Evolutionary conservation across 2,888 invertebrate genomes (phyloP), one percentile per base, ranked within the genome.

Genomic region (Agrochola litura): DNA sequence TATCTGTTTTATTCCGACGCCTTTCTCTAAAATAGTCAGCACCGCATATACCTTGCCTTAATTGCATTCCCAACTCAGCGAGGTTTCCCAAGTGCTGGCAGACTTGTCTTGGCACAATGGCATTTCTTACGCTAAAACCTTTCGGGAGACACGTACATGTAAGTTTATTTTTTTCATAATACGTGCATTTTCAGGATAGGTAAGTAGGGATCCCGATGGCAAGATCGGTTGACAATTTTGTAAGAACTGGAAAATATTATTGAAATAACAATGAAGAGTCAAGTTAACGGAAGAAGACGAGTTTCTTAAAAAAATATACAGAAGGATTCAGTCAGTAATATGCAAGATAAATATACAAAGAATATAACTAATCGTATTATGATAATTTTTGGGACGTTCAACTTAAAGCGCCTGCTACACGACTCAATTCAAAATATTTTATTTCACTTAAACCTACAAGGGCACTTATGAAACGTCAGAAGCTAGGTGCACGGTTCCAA

Each of bases 1-100:
- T 52, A 58, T 60, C 46, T 41, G 6, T 58, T 75, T 72, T 54
- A 84, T 49, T 43, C 54, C 19, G 8, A 60, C 19, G 43, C n/a
- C 30, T 43, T 12, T 4, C 14, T 22, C 37, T 75, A 56, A 60
- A 75, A 41, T 61, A 66, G 37, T 65, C 14, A 12, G 6, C 52
- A 30, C 19, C 54, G 19, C 37, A 49, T 12, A 54, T 41, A 84
- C 72, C 76, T 82, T 60, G 52, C 30, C 60, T 76, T 76, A 82
- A 82, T 83, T 83, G 69, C 72, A 83, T 81, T 76, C 64, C 66
- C 76, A 66, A 70, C 54, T 84, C 61, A 72, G 85, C 69, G 70
- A 25, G 58, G 69, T 72, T 54, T n/a, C 65, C 16, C 54, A 85
- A 85, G 72, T 83, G 82, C 85, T 65, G 12, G 49, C 37, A 41